Conservation (phyloP, 92 coral and sea anemone genomes). For the Micromussa lordhowensis region DNA sequence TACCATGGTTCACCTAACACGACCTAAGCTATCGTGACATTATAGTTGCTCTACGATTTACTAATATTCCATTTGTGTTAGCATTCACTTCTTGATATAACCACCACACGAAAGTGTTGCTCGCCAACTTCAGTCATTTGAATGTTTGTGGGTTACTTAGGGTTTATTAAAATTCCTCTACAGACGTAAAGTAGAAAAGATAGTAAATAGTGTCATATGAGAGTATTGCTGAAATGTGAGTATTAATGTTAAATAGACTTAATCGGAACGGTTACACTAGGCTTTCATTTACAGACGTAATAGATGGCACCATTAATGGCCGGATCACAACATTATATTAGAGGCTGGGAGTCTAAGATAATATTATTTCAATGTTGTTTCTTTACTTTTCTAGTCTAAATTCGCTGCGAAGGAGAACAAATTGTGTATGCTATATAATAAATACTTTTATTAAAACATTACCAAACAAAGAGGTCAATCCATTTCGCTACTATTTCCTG, state of each 20-base stretch:
- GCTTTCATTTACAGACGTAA: neutral
- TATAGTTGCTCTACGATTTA: neutral
- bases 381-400: neutral
- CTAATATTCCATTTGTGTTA: neutral
- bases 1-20: neutral
- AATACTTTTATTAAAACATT: too few relatives aligned
- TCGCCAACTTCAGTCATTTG: neutral
- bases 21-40: neutral
- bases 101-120: neutral
- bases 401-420: neutral
- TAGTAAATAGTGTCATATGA: neutral
- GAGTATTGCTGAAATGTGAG: neutral
- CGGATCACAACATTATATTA: neutral
- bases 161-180: neutral
- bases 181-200: neutral
- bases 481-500: neutral
- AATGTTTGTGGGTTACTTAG: neutral
- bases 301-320: neutral
- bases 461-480: neutral
- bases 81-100: neutral
- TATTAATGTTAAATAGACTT: neutral
- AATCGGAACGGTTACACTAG: neutral
- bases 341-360: neutral
- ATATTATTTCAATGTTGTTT: neutral
- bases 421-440: neutral